phyloP scores from a whole-genome alignment of 2,888 invertebrate species.

The Drosophila sordidapex region DNA sequence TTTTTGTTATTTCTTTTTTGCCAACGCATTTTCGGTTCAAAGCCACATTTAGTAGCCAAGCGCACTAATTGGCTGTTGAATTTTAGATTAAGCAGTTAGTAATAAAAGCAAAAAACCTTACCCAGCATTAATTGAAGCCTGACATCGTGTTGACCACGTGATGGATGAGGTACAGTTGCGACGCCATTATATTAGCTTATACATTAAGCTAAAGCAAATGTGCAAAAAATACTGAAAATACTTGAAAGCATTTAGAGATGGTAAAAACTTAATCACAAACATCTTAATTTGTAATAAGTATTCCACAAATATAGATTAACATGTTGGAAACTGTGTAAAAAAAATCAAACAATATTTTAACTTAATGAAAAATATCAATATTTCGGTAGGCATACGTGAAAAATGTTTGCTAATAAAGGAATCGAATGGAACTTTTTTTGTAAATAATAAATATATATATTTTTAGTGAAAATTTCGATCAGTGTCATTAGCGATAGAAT shows the following conservation, averaged over 20 bases:
- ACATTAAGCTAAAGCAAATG: background rate
- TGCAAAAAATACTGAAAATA: too few species aligned
- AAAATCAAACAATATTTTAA: background rate
- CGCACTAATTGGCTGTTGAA: conserved; percentile 79
- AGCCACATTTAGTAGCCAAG: conserved; percentile 73
- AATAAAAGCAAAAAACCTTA: conserved; percentile 28
- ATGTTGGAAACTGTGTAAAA: background rate
- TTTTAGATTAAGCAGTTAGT: conserved; percentile 71
- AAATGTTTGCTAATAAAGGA: background rate
- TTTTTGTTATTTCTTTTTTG: conserved; percentile 5
- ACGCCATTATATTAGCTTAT: conserved; percentile 8
- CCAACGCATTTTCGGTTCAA: conserved; percentile 41
- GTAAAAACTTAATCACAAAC: background rate
- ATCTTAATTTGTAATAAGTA: background rate
- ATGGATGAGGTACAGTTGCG: conserved; percentile 16
- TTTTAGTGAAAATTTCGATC: background rate
- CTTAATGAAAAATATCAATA: background rate
- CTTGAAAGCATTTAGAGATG: background rate
- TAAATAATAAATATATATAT: background rate
- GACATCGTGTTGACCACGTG: conserved; percentile 26
- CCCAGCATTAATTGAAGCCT: conserved; percentile 40
- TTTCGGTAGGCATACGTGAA: background rate
- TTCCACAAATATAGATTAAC: background rate
- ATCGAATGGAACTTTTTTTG: background rate
- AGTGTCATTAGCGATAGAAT: conserved; percentile 13